These are phyloP conservation scores for Trichogramma pretiosum DNA, from an alignment of 1,140 invertebrate species.

Conservation along the genomic window DNA sequence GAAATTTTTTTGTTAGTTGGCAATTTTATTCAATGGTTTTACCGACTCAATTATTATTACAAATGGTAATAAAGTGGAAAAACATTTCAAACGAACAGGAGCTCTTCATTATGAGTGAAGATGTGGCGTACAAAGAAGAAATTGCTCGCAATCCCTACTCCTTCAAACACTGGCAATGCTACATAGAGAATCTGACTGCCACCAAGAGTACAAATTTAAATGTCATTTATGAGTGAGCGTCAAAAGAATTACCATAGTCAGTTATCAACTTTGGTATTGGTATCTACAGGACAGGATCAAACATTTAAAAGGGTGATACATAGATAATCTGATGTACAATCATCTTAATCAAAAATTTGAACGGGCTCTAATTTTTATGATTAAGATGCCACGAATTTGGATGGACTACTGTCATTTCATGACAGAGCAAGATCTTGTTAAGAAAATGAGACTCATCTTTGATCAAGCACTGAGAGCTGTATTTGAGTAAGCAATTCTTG, in stretches of 20 bases:
- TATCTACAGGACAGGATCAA: conserved; percentile 78
- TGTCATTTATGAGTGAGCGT: conserved; percentile 88
- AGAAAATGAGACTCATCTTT: conserved; percentile 82
- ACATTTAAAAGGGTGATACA: conserved; percentile 73
- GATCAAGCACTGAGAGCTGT: conserved; percentile 88
- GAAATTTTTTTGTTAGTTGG: too few species aligned
- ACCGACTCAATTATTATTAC: too few species aligned
- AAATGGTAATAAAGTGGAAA: too few species aligned
- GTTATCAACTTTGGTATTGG: conserved; percentile 97
- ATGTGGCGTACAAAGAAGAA: conserved; percentile 96
- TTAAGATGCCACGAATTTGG: conserved; percentile 99
- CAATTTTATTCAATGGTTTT: too few species aligned
- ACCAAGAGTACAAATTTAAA: conserved; percentile 75
- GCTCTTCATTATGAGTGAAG: too few species aligned
- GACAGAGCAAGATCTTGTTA: conserved; percentile 82
- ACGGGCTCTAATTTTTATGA: conserved; percentile 94
- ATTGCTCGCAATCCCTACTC: conserved; percentile 94
- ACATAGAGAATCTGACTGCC: conserved; percentile 91
- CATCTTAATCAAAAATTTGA: conserved; percentile 95
- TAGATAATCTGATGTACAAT: conserved; percentile 80
- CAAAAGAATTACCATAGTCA: conserved; percentile 94
- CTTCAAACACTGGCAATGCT: conserved; percentile 95
- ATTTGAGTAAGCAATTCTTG: too few species aligned
- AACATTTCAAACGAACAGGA: too few species aligned
- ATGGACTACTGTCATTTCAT: conserved; percentile 93